Evolutionary conservation across 2,113 vertebrate species (phyloP).

Genomic region (Abramis brama): DNA sequence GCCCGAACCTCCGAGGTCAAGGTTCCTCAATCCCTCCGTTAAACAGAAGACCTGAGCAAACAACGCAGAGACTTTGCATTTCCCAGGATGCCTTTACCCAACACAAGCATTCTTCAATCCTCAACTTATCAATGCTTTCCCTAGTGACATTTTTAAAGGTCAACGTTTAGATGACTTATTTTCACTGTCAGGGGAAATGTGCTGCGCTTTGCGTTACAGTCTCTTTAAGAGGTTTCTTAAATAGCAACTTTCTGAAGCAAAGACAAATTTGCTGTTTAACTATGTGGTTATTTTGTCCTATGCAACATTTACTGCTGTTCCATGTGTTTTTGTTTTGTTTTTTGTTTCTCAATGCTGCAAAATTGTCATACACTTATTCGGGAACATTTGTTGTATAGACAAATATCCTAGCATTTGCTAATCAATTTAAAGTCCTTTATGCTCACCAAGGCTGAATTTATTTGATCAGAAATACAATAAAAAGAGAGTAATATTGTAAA

Average conservation of each 20-base stretch:
- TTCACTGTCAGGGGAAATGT: slow-evolving; percentile 67
- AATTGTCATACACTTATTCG: background rate
- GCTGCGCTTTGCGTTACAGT: slow-evolving; percentile 68
- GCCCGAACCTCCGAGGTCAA: slow-evolving; percentile 60
- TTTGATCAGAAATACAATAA: background rate
- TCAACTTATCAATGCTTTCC: slow-evolving; percentile 31
- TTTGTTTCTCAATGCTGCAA: background rate
- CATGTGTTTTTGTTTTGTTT: background rate
- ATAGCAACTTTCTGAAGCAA: background rate
- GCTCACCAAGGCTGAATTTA: too few relatives aligned
- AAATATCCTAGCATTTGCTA: background rate
- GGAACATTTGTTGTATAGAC: background rate
- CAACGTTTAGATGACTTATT: slow-evolving; percentile 78
- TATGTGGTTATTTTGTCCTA: background rate
- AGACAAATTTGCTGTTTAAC: background rate
- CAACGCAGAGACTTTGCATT: slow-evolving; percentile 39
- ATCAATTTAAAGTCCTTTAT: background rate
- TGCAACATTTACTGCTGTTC: background rate
- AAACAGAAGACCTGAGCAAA: slow-evolving; percentile 42
- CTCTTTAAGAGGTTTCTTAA: slow-evolving; percentile 51
- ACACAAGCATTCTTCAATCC: slow-evolving; percentile 30
- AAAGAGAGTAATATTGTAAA: background rate
- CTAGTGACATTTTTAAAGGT: slow-evolving; percentile 47
- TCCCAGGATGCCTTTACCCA: slow-evolving; percentile 18
- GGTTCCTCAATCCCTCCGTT: slow-evolving; percentile 59